Conservation (phyloP, 2,888 invertebrate species). For the Omphaloscelis lunosa region DNA sequence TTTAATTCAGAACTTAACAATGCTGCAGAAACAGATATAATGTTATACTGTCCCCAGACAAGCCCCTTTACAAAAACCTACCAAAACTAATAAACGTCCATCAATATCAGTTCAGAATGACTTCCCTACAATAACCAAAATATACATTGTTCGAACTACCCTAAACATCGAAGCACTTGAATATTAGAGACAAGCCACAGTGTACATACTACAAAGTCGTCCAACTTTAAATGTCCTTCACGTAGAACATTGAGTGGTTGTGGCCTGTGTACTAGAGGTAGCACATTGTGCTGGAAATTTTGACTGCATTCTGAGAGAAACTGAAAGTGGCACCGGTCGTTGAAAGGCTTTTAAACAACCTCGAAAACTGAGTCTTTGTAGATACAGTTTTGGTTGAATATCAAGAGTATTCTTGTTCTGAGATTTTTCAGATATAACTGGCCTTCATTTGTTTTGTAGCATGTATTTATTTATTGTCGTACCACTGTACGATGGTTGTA, state of each 20-base stretch:
- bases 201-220: slow-evolving; percentile 30
- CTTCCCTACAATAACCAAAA: background rate
- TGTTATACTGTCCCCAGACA: too few species aligned
- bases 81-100: background rate
- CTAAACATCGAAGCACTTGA: slow-evolving; percentile 27
- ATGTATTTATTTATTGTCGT: background rate
- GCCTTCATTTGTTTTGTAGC: background rate
- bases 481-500: background rate
- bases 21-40: too few species aligned
- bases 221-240: slow-evolving; percentile 47
- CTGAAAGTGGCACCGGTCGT: slow-evolving; percentile 2
- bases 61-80: background rate
- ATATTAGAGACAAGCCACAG: slow-evolving; percentile 18
- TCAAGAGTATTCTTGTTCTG: background rate
- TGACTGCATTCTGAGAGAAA: slow-evolving; percentile 7
- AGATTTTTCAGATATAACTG: background rate
- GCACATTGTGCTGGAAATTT: slow-evolving; percentile 1
- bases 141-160: slow-evolving; percentile 1
- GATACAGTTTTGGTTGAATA: too few species aligned
- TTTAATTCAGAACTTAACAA: background rate
- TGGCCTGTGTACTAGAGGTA: slow-evolving; percentile 4
- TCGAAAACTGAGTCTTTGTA: too few species aligned
- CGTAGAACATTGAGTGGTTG: slow-evolving; percentile 25
- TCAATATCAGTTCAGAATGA: background rate
- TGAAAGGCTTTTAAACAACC: slow-evolving; percentile 18